phyloP scores from a whole-genome alignment of 2,113 vertebrate genomes.

The Grus americana region DNA sequence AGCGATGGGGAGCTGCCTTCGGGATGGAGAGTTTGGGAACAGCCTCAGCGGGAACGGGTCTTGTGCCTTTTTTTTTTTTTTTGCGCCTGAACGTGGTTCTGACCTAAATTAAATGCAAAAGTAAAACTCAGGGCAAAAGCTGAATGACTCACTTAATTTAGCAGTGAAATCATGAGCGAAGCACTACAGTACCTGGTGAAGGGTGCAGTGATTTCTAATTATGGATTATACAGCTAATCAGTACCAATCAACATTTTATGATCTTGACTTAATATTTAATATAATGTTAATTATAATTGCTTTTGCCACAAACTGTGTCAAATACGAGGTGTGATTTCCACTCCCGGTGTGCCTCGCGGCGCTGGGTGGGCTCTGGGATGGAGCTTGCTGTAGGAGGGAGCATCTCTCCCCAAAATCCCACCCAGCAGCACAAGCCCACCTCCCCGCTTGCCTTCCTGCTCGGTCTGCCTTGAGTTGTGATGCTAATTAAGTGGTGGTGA shows the following conservation, averaged over 20 bases:
- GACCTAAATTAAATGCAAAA: slow-evolving; percentile 31
- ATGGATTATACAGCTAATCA: slow-evolving; percentile 72
- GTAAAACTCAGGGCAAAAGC: slow-evolving; percentile 29
- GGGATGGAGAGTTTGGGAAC: not conserved
- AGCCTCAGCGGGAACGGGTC: not conserved
- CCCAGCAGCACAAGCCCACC: not conserved
- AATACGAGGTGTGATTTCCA: not conserved
- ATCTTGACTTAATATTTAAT: slow-evolving; percentile 76
- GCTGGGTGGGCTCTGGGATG: not conserved
- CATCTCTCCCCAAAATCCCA: not conserved
- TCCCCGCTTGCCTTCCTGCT: not conserved
- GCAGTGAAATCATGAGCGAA: not conserved
- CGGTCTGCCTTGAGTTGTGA: not conserved
- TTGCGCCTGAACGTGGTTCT: not conserved
- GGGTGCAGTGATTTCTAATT: slow-evolving; percentile 69
- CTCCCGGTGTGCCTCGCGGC: rapidly evolving
- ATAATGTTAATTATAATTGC: slow-evolving; percentile 74
- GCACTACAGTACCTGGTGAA: slow-evolving; percentile 60
- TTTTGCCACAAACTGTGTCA: slow-evolving; percentile 62
- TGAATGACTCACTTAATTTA: slow-evolving; percentile 24
- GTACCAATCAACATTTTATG: slow-evolving; percentile 70
- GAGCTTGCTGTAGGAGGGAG: not conserved
- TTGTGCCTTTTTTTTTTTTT: not conserved
- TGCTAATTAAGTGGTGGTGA: slow-evolving; percentile 43
- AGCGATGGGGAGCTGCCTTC: not conserved